These are phyloP conservation scores for Eulacestoma nigropectus DNA, from an alignment of 2,113 vertebrate genomes.

Conservation along the genomic window DNA sequence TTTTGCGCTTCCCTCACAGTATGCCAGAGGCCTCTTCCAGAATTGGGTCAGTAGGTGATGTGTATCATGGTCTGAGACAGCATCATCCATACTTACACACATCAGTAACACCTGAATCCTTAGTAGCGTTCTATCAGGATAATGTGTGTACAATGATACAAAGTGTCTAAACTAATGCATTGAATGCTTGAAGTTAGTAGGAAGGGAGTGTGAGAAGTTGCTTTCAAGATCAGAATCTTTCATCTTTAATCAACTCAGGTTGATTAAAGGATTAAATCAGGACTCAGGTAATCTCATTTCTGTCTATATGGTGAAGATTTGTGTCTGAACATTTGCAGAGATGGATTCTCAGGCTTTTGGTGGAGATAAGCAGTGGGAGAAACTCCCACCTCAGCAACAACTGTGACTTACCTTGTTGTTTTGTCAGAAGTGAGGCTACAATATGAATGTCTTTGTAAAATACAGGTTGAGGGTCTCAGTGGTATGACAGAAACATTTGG, in stretches of 20 bases:
- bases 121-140: not conserved
- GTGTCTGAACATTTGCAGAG: not conserved
- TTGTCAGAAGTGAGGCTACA: not conserved
- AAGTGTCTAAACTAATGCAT: not conserved
- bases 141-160: not conserved
- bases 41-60: not conserved
- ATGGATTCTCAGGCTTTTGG: not conserved
- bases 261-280: not conserved
- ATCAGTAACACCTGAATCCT: not conserved
- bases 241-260: not conserved
- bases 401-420: not conserved
- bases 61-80: not conserved
- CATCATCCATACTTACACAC: not conserved
- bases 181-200: not conserved
- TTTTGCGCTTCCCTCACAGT: not conserved
- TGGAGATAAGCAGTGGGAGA: not conserved
- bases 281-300: not conserved
- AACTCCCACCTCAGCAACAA: not conserved
- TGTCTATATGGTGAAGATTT: not conserved
- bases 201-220: not conserved
- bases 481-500: not conserved
- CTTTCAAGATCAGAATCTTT: not conserved
- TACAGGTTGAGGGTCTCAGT: not conserved
- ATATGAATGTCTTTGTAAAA: not conserved
- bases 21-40: not conserved